Base-by-base conservation (phyloP, 2,797 vertebrate genomes). In the Simalia tracyae region DNA sequence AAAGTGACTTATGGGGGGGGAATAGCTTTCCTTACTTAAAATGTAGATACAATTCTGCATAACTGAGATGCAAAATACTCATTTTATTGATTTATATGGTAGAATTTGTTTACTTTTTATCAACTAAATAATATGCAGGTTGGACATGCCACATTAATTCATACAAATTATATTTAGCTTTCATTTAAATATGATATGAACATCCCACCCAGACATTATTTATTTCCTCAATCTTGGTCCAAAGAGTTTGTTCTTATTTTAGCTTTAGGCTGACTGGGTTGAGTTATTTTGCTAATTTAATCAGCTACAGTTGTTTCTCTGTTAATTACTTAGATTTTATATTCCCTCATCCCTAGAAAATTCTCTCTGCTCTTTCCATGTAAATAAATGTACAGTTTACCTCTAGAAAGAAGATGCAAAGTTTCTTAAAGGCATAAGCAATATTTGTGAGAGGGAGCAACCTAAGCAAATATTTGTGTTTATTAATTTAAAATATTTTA, bases 261-360 rank as follows among this genome's bases (percentile, higher is more conserved):
- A 93, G 88, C 90, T 42, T n/a, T 89, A 92, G 92, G 88, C 94
- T 95, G 22, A 92, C 89, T 89, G 85, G 24, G 91, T 94, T 93
- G 95, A 87, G 89, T 91, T 95, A 86, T 94, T 95, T 90, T 95
- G 89, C 42, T 95, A 94, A 95, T 90, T 61, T 92, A 94, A 95
- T 28, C 84, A 95, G 87, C 90, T 89, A 92, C 87, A 89, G 92
- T 72, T 89, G 88, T 94, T 91, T 92, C 50, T 84, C 24, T 94
- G 64, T 57, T 61, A 94, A 76, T 68, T 90, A 54, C 90, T 91
- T 86, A 93, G 86, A 90, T n/a, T 81, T 92, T 92, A 86, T 85
- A 90, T 92, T 93, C 95, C 88, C 89, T 95, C 57, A 93, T 42
- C 60, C 54, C 92, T 61, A 92, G 86, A 84, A 86, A 94, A 92